Percentiles rank a stretch among this genome's conserved stretches.
phyloP scores from a whole-genome alignment of 1,140 invertebrate genomes.

The Bursaphelenchus mucronatus region DNA sequence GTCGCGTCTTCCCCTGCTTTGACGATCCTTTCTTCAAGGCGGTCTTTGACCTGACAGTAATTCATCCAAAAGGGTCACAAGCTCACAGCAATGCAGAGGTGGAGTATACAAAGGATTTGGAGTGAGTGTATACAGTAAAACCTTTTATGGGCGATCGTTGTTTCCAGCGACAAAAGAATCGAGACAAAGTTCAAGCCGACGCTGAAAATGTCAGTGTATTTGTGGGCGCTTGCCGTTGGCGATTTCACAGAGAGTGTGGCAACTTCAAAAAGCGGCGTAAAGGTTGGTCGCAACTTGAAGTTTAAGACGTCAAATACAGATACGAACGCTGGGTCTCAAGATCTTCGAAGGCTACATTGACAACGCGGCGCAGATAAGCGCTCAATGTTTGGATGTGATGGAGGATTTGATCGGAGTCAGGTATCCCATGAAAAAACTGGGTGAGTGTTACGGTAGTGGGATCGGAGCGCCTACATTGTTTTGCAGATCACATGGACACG shows the following conservation, averaged over 20 bases:
- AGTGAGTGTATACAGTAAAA: not conserved
- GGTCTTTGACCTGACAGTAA: not conserved
- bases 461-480: too few species aligned
- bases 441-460: too few species aligned
- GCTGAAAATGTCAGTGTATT: not conserved
- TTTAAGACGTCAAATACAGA: too few species aligned
- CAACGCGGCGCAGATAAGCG: too few species aligned
- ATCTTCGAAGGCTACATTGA: too few species aligned
- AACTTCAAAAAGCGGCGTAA: not conserved
- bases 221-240: not conserved
- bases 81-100: not conserved
- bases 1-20: slow-evolving; percentile 15
- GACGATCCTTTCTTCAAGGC: slow-evolving; percentile 16
- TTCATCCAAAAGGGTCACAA: slow-evolving; percentile 3
- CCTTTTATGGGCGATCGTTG: too few species aligned
- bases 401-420: too few species aligned
- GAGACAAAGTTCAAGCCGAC: slow-evolving; percentile 8
- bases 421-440: too few species aligned
- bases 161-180: not conserved
- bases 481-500: too few species aligned
- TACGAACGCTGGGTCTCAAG: too few species aligned
- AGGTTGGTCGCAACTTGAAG: too few species aligned
- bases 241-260: not conserved
- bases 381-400: too few species aligned
- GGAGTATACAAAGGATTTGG: not conserved